Conservation (phyloP, 2,113 vertebrate species). For the Dipodomys stephensi region DNA sequence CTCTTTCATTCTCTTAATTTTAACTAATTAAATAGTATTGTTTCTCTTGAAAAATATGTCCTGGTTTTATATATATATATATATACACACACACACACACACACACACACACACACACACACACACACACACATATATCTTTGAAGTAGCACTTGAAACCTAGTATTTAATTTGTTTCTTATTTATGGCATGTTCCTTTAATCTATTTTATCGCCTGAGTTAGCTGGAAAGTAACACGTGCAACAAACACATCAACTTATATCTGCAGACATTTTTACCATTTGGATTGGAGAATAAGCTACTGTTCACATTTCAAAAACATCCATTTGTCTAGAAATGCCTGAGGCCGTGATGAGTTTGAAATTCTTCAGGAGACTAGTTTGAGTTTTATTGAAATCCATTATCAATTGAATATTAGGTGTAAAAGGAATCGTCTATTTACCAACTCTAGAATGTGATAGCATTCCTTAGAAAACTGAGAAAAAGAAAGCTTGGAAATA, state of each 20-base stretch:
- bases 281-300: background rate
- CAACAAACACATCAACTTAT: background rate
- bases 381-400: background rate
- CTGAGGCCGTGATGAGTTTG: background rate
- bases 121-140: too few relatives aligned
- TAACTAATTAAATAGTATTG: background rate
- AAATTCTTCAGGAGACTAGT: background rate
- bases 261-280: background rate
- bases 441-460: background rate
- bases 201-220: background rate
- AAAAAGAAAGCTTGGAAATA: background rate
- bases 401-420: constrained; percentile 18
- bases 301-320: background rate
- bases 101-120: too few relatives aligned
- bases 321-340: background rate
- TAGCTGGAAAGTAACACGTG: background rate
- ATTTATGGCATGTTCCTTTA: background rate
- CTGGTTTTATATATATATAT: background rate
- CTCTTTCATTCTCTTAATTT: background rate
- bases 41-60: background rate
- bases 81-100: too few relatives aligned
- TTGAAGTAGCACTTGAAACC: background rate
- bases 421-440: constrained; percentile 4
- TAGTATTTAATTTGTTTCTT: background rate
- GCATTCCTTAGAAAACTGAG: constrained; percentile 34